A percentile compares a stretch with the other conserved stretches of the same genome.
phyloP scores from a whole-genome alignment of 2,888 invertebrate species.

The Melieria picta region DNA sequence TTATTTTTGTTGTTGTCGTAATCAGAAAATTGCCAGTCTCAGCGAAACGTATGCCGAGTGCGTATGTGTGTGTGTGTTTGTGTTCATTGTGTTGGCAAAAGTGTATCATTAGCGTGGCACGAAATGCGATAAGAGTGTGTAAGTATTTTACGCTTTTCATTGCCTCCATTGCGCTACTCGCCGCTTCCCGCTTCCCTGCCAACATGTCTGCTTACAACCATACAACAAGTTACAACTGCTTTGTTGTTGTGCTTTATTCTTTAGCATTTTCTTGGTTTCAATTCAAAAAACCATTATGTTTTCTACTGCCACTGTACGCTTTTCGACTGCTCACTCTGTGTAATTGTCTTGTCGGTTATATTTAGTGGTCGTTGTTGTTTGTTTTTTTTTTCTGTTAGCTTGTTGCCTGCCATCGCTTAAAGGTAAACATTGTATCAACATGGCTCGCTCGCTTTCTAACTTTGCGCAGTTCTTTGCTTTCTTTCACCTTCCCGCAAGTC shows the following conservation, averaged over 20 bases:
- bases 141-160: neutral
- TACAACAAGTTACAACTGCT: neutral
- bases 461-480: neutral
- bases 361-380: neutral
- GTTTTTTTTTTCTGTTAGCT: neutral
- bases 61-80: neutral
- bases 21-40: constrained; percentile 27
- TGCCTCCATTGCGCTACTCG: neutral
- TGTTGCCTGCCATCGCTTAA: neutral
- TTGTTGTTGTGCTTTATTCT: constrained; percentile 3
- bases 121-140: constrained; percentile 18
- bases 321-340: too few species aligned
- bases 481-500: neutral
- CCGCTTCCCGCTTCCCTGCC: neutral
- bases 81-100: constrained; percentile 1
- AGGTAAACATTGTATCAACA: too few species aligned
- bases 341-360: neutral
- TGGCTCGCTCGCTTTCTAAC: neutral
- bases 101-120: constrained; percentile 23
- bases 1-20: neutral
- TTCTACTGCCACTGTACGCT: too few species aligned
- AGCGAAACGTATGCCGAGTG: neutral
- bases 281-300: constrained; percentile 7
- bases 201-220: neutral
- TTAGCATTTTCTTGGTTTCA: neutral